These are phyloP conservation scores for Lichenostomus cassidix DNA, from an alignment of 2,113 vertebrate species.

Conservation along the genomic window DNA sequence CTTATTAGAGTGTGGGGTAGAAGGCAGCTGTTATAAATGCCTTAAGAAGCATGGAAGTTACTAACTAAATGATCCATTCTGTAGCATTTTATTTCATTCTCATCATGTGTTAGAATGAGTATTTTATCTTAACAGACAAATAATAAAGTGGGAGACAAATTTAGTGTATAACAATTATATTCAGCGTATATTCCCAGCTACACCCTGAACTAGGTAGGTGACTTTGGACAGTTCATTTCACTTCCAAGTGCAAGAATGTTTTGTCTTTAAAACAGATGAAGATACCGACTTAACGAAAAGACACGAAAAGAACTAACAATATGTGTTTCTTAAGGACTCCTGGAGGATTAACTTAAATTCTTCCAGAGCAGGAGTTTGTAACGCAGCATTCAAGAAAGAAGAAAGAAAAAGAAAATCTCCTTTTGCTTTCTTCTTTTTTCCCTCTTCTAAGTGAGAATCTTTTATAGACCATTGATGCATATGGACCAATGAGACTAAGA, in stretches of 20 bases:
- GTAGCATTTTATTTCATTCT: background rate
- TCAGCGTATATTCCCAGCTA: background rate
- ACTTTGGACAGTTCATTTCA: background rate
- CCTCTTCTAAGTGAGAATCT: background rate
- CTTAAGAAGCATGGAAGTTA: background rate
- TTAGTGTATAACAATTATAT: background rate
- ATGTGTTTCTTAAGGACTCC: background rate
- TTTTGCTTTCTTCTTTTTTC: background rate
- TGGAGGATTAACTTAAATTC: background rate
- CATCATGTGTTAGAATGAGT: background rate
- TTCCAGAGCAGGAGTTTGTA: background rate
- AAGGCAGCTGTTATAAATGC: background rate
- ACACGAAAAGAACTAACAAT: background rate
- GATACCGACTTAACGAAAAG: background rate
- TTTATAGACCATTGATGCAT: background rate
- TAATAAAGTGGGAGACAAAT: background rate
- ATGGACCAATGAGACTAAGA: background rate
- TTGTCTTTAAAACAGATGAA: background rate
- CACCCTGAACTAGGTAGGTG: background rate
- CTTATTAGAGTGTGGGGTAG: background rate
- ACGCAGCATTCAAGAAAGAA: background rate
- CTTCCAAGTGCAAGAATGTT: background rate
- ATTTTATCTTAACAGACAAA: background rate
- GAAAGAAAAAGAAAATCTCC: background rate
- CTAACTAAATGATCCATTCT: background rate